These are phyloP conservation scores for Eulemur mongoz DNA, from an alignment of 2,797 vertebrate species.

Conservation along the genomic window DNA sequence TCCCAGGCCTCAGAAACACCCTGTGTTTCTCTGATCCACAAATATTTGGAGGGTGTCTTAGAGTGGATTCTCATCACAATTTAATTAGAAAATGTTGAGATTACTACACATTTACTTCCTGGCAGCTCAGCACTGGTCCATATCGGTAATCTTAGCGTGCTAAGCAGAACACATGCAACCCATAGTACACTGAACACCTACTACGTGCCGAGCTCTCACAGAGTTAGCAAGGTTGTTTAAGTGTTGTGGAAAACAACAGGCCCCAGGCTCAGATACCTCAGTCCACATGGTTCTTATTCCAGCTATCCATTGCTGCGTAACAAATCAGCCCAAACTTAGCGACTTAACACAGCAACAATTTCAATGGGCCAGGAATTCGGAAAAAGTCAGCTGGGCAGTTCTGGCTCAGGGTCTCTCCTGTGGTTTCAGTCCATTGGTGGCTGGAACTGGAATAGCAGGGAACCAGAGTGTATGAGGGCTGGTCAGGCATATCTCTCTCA, in stretches of 20 bases:
- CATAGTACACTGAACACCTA: neutral
- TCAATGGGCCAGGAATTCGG: neutral
- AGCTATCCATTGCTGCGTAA: fast-evolving
- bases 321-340: neutral
- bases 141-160: no score
- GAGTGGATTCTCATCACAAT: neutral
- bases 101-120: neutral
- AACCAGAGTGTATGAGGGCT: neutral
- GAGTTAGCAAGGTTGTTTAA: neutral
- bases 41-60: neutral
- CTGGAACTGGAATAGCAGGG: neutral
- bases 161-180: neutral
- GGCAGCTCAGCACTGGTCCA: neutral
- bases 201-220: neutral
- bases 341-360: neutral
- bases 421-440: neutral
- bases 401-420: neutral
- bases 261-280: neutral
- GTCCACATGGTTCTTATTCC: neutral
- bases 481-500: neutral
- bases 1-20: neutral
- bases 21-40: neutral
- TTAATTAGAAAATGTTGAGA: neutral
- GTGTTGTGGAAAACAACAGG: neutral
- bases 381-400: neutral